Percentiles rank a stretch among this genome's conserved stretches.
These are phyloP conservation scores for Dendrolimus houi DNA, from an alignment of 2,888 invertebrate species.

Conservation along the genomic window DNA sequence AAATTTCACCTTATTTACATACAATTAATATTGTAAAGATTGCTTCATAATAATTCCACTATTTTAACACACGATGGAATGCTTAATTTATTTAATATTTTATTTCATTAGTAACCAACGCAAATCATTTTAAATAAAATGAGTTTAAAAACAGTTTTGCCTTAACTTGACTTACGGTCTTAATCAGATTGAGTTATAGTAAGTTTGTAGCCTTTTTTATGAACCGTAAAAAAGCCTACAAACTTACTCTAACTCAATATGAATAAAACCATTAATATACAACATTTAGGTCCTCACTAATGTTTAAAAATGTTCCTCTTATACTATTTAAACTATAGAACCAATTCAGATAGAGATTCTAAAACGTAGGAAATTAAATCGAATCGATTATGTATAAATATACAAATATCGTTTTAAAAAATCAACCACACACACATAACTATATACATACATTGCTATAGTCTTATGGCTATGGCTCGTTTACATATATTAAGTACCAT, in stretches of 20 bases:
- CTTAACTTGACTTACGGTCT: too few species aligned
- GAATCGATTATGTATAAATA: conserved; percentile 1
- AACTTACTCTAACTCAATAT: too few species aligned
- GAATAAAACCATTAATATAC: background rate
- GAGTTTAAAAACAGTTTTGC: conserved; percentile 4
- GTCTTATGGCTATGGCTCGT: too few species aligned
- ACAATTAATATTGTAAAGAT: conserved; percentile 30
- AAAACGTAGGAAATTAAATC: background rate
- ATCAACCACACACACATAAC: background rate
- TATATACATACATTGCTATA: background rate
- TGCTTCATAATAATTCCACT: conserved; percentile 37
- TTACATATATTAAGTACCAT: too few species aligned
- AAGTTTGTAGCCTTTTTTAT: too few species aligned
- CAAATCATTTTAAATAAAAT: conserved; percentile 14
- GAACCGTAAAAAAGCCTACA: too few species aligned
- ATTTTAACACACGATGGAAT: conserved; percentile 49
- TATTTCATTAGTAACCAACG: background rate
- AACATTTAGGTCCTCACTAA: conserved; percentile 20
- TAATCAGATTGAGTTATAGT: too few species aligned
- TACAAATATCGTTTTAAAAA: background rate
- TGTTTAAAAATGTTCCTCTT: background rate
- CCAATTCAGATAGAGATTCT: conserved; percentile 1
- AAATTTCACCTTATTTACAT: conserved; percentile 43
- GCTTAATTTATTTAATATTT: conserved; percentile 27
- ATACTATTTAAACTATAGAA: background rate